These are phyloP conservation scores for Podargus strigoides DNA, from an alignment of 2,797 vertebrate genomes.

Conservation along the genomic window DNA sequence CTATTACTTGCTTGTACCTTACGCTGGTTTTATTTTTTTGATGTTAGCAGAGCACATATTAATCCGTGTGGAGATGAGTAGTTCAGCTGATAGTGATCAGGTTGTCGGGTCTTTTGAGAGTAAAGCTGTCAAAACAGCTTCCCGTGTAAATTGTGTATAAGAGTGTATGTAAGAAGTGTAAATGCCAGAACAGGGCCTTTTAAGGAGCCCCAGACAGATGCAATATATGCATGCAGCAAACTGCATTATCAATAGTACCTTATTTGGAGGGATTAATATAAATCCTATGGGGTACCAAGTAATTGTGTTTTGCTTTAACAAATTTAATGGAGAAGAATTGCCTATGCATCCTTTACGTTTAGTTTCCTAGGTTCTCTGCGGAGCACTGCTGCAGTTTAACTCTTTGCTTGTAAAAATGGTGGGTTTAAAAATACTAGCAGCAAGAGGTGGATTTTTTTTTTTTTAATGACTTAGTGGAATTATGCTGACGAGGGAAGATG, in stretches of 20 bases:
- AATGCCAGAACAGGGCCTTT: conserved; percentile 54
- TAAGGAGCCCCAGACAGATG: conserved; percentile 59
- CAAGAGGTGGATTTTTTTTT: background rate
- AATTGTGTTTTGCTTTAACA: conserved; percentile 72
- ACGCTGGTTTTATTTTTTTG: conserved; percentile 63
- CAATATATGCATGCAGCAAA: conserved; percentile 70
- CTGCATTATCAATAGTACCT: conserved; percentile 70
- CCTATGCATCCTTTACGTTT: conserved; percentile 71
- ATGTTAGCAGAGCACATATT: conserved; percentile 58
- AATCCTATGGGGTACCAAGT: conserved; percentile 72
- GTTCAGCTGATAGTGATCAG: conserved; percentile 12
- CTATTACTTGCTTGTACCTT: conserved; percentile 64
- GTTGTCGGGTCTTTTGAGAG: conserved; percentile 52
- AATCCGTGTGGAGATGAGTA: conserved; percentile 29
- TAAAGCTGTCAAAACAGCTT: conserved; percentile 62
- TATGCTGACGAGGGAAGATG: background rate
- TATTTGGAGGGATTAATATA: conserved; percentile 62
- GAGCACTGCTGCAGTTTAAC: conserved; percentile 45
- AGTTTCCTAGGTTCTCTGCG: conserved; percentile 55
- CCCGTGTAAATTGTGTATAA: conserved; percentile 65
- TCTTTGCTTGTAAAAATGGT: conserved; percentile 31
- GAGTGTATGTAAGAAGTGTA: conserved; percentile 57
- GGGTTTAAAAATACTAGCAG: background rate
- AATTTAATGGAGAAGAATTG: conserved; percentile 61
- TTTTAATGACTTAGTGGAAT: background rate